phyloP scores from a whole-genome alignment of 2,797 vertebrate genomes.

The Clarias laeviceps region DNA sequence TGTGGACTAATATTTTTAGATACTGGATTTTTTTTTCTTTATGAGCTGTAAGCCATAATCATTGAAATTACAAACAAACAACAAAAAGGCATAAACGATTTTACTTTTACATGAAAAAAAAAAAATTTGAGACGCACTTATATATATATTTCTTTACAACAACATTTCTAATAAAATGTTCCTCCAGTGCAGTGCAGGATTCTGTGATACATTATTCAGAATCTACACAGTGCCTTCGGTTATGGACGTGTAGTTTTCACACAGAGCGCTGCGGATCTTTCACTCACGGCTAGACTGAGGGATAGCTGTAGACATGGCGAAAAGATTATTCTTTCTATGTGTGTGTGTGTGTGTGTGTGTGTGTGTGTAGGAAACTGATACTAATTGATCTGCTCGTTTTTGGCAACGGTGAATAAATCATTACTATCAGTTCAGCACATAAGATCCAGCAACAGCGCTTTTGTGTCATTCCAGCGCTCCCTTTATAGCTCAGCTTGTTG shows the following conservation, averaged over 20 bases:
- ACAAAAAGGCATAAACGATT: too few species aligned
- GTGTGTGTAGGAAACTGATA: background rate
- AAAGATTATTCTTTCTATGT: slow-evolving; percentile 4
- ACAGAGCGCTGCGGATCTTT: slow-evolving; percentile 11
- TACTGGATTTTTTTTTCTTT: too few species aligned
- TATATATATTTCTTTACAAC: background rate
- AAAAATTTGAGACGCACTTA: too few species aligned
- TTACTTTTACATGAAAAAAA: too few species aligned
- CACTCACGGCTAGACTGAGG: background rate
- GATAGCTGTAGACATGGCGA: background rate
- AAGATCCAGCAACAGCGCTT: background rate
- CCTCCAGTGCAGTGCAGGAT: slow-evolving; percentile 12
- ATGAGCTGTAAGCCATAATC: too few species aligned
- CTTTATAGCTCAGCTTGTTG: background rate
- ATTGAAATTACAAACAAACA: too few species aligned
- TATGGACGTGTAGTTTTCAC: slow-evolving; percentile 13
- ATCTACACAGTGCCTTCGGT: slow-evolving; percentile 14
- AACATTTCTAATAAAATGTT: background rate
- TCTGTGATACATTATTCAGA: slow-evolving; percentile 17
- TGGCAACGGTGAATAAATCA: slow-evolving; percentile 7
- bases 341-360: background rate
- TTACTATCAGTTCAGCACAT: slow-evolving; percentile 6
- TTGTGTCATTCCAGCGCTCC: background rate
- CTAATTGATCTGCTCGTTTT: slow-evolving; percentile 30
- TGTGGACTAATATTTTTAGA: too few species aligned